Conservation (phyloP, 2,797 vertebrate species). For the Myripristis jacobus region DNA sequence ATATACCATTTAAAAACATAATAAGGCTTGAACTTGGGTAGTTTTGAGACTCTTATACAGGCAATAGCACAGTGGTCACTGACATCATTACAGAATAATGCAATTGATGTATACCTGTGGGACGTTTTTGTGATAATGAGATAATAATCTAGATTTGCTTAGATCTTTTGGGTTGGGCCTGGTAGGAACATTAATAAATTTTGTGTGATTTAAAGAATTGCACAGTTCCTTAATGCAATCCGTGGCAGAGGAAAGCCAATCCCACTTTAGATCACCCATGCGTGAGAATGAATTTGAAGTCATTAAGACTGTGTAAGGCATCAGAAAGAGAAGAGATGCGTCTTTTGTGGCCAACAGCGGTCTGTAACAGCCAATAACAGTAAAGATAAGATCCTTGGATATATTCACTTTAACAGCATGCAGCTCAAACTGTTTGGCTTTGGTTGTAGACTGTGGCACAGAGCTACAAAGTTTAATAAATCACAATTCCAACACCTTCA, state of each 20-base stretch:
- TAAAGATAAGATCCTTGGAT: neutral
- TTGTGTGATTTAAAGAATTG: slow-evolving; percentile 6
- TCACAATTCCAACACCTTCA: neutral
- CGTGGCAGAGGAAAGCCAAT: slow-evolving; percentile 8
- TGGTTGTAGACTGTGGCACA: slow-evolving; percentile 3
- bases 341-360: neutral
- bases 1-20: slow-evolving; percentile 4
- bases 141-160: no score
- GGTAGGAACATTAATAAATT: slow-evolving; percentile 2
- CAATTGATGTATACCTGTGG: no score
- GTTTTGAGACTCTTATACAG: no score
- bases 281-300: neutral
- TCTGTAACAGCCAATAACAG: neutral
- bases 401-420: slow-evolving; percentile 12
- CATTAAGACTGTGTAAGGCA: neutral
- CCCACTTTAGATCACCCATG: slow-evolving; percentile 30
- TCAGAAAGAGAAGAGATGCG: neutral
- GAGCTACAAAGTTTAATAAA: slow-evolving; percentile 3
- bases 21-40: no score
- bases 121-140: no score
- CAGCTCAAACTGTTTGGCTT: slow-evolving; percentile 8
- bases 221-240: slow-evolving; percentile 20
- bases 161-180: no score
- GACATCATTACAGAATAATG: no score
- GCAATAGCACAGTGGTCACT: slow-evolving; percentile 13